A percentile compares a stretch with the other conserved stretches of the same genome.
phyloP scores from a whole-genome alignment of 2,888 invertebrate genomes.

The Pimpla rufipes region DNA sequence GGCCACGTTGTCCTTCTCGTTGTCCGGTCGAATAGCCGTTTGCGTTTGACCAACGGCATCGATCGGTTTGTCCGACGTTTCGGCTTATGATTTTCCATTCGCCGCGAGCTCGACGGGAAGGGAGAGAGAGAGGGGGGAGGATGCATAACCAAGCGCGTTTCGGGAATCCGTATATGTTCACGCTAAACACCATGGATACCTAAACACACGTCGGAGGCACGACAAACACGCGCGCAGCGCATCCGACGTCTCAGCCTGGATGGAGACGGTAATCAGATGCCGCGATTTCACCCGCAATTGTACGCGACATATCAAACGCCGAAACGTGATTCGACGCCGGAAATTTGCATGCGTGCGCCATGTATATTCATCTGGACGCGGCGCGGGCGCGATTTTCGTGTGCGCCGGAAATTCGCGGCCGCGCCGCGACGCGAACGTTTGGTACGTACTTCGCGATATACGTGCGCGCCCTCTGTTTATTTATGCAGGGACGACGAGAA shows the following conservation, averaged over 20 bases:
- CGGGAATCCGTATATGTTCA: not conserved
- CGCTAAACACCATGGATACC: not conserved
- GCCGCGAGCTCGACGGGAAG: not conserved
- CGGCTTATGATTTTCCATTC: constrained; percentile 29
- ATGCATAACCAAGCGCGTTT: not conserved
- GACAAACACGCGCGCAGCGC: not conserved
- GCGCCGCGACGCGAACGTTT: too few species aligned
- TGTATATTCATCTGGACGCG: constrained; percentile 20
- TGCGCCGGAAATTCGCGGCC: too few species aligned
- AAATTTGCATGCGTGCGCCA: constrained; percentile 4
- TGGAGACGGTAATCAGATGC: constrained; percentile 19
- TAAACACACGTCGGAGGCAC: not conserved
- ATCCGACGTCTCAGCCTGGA: constrained; percentile 14
- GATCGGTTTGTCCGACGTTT: constrained; percentile 35
- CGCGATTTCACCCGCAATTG: not conserved
- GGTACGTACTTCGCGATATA: too few species aligned
- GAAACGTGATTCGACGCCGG: not conserved
- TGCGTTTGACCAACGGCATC: constrained; percentile 41
- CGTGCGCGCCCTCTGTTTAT: too few species aligned
- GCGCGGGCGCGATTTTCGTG: not conserved
- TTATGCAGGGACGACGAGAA: too few species aligned
- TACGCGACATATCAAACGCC: not conserved
- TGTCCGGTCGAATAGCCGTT: constrained; percentile 28
- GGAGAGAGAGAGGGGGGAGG: not conserved
- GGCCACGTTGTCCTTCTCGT: not conserved